Percentiles rank a stretch among this genome's conserved stretches.
Evolutionary conservation across 1,140 invertebrate genomes (phyloP).

Genomic region (Sipha flava): DNA sequence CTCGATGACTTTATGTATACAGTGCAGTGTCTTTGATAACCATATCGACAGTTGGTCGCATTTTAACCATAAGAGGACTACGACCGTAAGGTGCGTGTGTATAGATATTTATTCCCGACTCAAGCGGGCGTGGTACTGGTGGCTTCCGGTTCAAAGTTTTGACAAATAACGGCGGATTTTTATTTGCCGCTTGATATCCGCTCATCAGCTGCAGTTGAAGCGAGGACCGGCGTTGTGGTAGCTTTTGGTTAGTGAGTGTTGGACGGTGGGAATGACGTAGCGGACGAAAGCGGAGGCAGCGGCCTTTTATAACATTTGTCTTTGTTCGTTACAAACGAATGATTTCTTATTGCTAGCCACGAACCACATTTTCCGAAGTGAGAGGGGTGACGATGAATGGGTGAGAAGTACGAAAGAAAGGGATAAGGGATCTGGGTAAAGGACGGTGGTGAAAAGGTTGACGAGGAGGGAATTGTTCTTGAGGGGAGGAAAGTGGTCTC

Average conservation of each 20-base stretch:
- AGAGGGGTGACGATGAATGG: too few species aligned
- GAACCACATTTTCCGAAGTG: neutral
- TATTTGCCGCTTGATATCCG: slow-evolving; percentile 20
- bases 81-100: neutral
- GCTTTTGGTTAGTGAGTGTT: neutral
- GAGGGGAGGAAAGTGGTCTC: neutral
- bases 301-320: slow-evolving; percentile 35
- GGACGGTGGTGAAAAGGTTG: neutral
- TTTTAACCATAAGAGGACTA: neutral
- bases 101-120: neutral
- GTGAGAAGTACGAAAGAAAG: too few species aligned
- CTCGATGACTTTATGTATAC: too few species aligned
- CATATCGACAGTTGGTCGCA: too few species aligned
- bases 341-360: slow-evolving; percentile 32
- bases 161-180: slow-evolving; percentile 23
- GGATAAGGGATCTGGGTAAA: too few species aligned
- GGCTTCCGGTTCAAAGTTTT: slow-evolving; percentile 15
- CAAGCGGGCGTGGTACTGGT: too few species aligned
- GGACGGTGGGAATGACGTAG: neutral
- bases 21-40: too few species aligned
- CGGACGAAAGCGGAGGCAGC: neutral
- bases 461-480: neutral
- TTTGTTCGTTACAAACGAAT: slow-evolving; percentile 35
- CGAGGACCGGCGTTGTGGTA: neutral
- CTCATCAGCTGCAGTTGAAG: neutral